Evolutionary conservation across 2,797 vertebrate genomes (phyloP), one percentile per base, ranked within the genome.

Genomic region (Xerus rutilus): DNA sequence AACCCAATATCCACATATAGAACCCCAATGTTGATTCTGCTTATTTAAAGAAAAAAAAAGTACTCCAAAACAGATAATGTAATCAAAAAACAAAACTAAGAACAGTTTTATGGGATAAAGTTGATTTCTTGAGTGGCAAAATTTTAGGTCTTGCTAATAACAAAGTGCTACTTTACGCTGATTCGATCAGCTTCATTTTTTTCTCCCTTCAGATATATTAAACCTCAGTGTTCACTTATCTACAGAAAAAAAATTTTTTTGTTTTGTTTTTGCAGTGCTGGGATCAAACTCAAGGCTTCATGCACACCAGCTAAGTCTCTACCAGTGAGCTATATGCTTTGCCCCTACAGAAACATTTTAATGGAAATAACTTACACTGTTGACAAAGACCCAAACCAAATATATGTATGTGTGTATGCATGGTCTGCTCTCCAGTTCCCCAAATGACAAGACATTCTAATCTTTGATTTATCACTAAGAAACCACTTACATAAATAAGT

Each of bases 271-370:
- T 43, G 43, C 15, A 82, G 14, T 28, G 3, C 8, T 62, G 21
- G 43, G 57, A 62, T 77, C 45, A 52, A 64, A 89, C 59, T 47
- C 32, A 47, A 7, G 32, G 35, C 21, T 23, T 52, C 15, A 15
- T n/a, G 8, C 32, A 65, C 20, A 14, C 23, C 18, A 23, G 30
- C 15, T 20, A 64, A 88, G 57, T 7, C 30, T 77, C 30, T 45
- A 65, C 32, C 13, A 17, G 28, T 62, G 21, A 88, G 30, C 5
- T 23, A 45, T 4, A 70, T 4, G 1, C 30, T 20, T 14, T 17
- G 25, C 21, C n/a, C 14, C 47, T 62, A 83, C 3, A 69, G 69
- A 96, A 86, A 94, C 52, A 96, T 76, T 92, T 94, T 90, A 92
- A 96, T 47, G 39, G 30, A 74, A 93, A 76, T 30, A 74, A 84